phyloP scores from a whole-genome alignment of 2,888 invertebrate genomes.

The Ecdyonurus torrentis region DNA sequence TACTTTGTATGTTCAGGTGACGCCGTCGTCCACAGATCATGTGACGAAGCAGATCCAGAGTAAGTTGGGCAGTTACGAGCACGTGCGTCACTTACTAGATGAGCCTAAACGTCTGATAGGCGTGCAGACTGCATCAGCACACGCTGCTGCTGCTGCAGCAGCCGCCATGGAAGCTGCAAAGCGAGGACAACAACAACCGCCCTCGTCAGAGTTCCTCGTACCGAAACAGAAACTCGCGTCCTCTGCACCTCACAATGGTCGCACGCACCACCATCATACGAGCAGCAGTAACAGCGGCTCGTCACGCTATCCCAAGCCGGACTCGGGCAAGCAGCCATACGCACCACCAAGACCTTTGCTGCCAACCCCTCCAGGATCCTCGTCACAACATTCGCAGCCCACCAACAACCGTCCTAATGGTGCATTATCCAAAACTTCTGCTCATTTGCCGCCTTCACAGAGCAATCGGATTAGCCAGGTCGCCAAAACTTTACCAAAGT shows the following conservation, averaged over 20 bases:
- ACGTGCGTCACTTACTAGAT: slow-evolving; percentile 39
- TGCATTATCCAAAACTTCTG: slow-evolving; percentile 10
- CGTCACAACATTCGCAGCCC: slow-evolving; percentile 14
- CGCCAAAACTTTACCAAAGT: background rate
- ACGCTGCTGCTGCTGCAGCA: slow-evolving; percentile 29
- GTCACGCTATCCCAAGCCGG: slow-evolving; percentile 10
- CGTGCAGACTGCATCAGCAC: slow-evolving; percentile 42
- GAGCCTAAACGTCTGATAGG: slow-evolving; percentile 48
- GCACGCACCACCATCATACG: slow-evolving; percentile 5
- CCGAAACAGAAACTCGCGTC: no score
- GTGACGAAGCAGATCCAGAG: slow-evolving; percentile 54
- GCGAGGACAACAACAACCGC: slow-evolving; percentile 8
- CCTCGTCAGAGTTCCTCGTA: background rate
- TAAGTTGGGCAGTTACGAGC: slow-evolving; percentile 48
- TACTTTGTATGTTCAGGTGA: slow-evolving; percentile 35
- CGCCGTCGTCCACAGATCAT: slow-evolving; percentile 37
- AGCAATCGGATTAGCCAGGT: background rate
- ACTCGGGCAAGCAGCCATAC: slow-evolving; percentile 3
- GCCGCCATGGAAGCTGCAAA: slow-evolving; percentile 1
- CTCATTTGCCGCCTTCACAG: background rate
- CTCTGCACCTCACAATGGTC: background rate
- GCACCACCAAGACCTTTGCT: slow-evolving; percentile 22
- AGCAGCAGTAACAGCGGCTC: slow-evolving; percentile 11
- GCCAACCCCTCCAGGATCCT: slow-evolving; percentile 11
- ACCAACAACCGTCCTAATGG: slow-evolving; percentile 20